Percentiles rank a stretch among this genome's conserved stretches.
phyloP scores from a whole-genome alignment of 2,113 vertebrate genomes.

The Megatriorchis doriae region DNA sequence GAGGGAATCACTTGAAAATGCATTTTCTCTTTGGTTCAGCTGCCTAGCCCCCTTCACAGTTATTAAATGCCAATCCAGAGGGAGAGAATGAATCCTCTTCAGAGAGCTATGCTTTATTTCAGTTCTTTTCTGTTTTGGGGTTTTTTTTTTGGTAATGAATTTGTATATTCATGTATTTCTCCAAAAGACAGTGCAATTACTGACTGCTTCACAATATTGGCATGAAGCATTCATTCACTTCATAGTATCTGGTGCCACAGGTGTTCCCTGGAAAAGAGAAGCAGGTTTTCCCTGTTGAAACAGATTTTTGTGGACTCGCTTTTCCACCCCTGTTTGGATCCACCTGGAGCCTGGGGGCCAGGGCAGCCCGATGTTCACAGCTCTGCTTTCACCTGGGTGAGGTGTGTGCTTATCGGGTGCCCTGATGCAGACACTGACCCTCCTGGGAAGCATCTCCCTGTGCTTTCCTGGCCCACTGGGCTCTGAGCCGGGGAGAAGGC shows the following conservation, averaged over 20 bases:
- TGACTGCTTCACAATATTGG: not conserved
- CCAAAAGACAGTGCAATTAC: not conserved
- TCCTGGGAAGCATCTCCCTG: not conserved
- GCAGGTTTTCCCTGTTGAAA: not conserved
- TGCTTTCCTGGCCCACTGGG: fast-evolving
- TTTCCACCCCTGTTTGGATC: not conserved
- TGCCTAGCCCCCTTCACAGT: not conserved
- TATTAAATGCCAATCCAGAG: not conserved
- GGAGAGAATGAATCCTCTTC: not conserved
- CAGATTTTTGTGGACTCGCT: not conserved
- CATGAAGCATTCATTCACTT: not conserved
- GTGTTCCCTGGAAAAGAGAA: not conserved
- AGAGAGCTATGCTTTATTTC: not conserved
- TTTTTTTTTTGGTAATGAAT: not conserved
- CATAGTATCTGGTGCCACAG: not conserved
- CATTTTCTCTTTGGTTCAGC: not conserved
- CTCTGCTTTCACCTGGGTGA: not conserved
- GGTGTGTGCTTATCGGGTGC: not conserved
- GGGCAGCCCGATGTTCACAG: not conserved
- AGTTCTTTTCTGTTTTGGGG: not conserved
- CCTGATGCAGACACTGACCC: fast-evolving
- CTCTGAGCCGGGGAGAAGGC: not conserved
- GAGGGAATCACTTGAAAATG: not conserved
- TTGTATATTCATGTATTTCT: not conserved
- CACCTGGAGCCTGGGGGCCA: not conserved